Conservation (phyloP, 2,113 vertebrate genomes). For the Megaceryle torquata region DNA sequence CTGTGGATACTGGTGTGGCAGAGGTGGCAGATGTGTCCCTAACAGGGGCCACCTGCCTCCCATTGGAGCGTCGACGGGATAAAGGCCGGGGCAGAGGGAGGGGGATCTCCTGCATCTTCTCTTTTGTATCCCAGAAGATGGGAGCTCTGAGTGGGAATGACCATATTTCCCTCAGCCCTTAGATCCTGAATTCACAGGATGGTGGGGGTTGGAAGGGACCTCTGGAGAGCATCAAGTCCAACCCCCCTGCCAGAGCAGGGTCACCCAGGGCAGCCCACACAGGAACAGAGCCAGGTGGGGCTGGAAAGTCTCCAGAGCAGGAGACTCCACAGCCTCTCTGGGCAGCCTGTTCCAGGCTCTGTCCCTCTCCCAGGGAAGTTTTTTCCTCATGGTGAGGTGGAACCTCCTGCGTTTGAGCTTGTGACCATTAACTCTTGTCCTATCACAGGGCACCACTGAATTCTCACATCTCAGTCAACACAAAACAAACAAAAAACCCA, state of each 20-base stretch:
- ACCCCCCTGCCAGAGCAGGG: no score
- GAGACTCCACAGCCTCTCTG: no score
- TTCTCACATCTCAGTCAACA: not conserved
- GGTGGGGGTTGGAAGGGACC: no score
- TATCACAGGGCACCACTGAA: not conserved
- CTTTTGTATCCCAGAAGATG: not conserved
- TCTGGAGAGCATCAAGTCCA: no score
- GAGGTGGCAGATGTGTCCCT: not conserved
- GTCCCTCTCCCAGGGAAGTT: no score
- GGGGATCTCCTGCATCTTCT: not conserved
- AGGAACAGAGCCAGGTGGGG: no score
- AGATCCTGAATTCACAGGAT: not conserved
- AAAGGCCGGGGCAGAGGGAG: accelerated
- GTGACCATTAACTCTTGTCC: no score
- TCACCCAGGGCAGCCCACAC: no score
- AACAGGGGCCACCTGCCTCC: not conserved
- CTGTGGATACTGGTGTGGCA: not conserved
- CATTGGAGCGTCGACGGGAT: not conserved
- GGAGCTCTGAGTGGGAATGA: not conserved
- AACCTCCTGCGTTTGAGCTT: no score
- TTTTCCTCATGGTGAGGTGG: no score
- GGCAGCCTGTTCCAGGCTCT: no score
- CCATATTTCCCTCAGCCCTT: not conserved
- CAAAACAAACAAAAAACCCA: not conserved
- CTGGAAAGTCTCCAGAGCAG: no score